Evolutionary conservation across 2,113 vertebrate genomes (phyloP), one percentile per base, ranked within the genome.

Genomic region (Eonycteris spelaea): DNA sequence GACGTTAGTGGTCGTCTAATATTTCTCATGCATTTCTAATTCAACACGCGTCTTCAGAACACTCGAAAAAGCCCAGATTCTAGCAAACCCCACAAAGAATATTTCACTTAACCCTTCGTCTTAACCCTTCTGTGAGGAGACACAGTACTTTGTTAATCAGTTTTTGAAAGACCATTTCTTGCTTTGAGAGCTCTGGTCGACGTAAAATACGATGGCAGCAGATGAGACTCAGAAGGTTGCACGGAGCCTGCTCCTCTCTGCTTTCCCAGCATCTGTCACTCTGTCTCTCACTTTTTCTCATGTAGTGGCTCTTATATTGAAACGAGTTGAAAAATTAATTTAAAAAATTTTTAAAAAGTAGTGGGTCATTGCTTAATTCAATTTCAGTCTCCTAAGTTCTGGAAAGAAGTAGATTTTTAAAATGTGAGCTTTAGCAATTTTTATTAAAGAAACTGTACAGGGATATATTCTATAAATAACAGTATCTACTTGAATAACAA

Each of bases 141-240:
- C 0, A 0, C 12, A 16, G 70, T 9, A 21, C 48, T 45, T 0
- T 28, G 6, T 11, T 38, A 28, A 3, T 13, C 5, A 30, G 13
- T 1, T 28, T 38, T 55, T 53, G 22, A 28, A 87, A 53, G 28
- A 2, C 2, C 3, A n/a, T 68, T 40, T 67, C 26, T 38, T 19
- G 35, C 18, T 13, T 35, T 11, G 24, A 13, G 21, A 28, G 21
- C 16, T 14, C 15, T 19, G n/a, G 22, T n/a, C 12, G 7, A 4
- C 10, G 8, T 16, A 19, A 57, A 48, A 43, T 35, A 13, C 11
- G 11, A 30, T 0, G 2, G 26, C 5, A 33, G 21, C 38, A 19
- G 6, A 0, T 6, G 7, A 45, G 4, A 30, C 4, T 57, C 9
- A 18, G 16, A 4, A 14, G 33, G 14, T 28, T 12, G 12, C 51